phyloP scores from a whole-genome alignment of 2,888 invertebrate species.

The Alloscopus bannaensis region DNA sequence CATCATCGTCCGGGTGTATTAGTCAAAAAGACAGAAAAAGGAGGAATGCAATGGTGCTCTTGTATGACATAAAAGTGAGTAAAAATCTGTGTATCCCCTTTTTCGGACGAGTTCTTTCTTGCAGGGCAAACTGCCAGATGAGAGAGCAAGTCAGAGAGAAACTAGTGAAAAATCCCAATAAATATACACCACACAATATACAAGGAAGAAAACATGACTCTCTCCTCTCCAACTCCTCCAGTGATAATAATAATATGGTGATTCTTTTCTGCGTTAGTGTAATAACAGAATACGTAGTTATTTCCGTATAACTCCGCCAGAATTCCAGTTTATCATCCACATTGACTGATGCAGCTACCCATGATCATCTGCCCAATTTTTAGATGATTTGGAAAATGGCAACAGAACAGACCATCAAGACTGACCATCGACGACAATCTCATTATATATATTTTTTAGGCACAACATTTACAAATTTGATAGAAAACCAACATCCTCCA shows the following conservation, averaged over 20 bases:
- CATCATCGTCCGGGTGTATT: not conserved
- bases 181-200: conserved; percentile 57
- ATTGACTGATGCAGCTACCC: no score
- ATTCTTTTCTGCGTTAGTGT: conserved; percentile 10
- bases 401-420: no score
- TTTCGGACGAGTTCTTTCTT: conserved; percentile 41
- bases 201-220: no score
- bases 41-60: conserved; percentile 12
- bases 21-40: conserved; percentile 16
- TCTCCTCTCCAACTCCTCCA: conserved; percentile 26
- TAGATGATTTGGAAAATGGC: no score
- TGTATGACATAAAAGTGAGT: conserved; percentile 46
- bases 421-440: no score
- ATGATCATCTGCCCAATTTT: no score
- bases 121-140: conserved; percentile 66
- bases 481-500: no score
- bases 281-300: conserved; percentile 16
- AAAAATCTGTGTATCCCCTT: conserved; percentile 48
- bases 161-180: conserved; percentile 63
- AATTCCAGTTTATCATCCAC: no score
- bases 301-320: no score
- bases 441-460: no score
- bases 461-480: no score
- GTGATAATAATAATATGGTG: conserved; percentile 41
- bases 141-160: no score